A percentile compares a stretch with the other conserved stretches of the same genome.
Evolutionary conservation across 2,888 invertebrate species (phyloP).

Genomic region (Hyppa rectilinea): DNA sequence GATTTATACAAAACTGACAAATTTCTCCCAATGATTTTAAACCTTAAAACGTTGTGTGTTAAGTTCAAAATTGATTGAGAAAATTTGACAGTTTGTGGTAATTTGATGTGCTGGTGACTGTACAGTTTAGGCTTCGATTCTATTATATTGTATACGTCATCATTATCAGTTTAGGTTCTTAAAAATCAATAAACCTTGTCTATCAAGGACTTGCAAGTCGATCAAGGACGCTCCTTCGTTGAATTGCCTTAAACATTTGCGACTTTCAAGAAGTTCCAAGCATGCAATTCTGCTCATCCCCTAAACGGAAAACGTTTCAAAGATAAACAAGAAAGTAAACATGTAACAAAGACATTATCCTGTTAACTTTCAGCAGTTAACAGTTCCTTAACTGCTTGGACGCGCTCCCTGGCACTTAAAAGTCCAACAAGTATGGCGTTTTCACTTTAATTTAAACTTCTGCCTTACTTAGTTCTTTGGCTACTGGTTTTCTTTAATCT

Average conservation of each 20-base stretch:
- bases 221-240: not conserved
- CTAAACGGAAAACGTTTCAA: not conserved
- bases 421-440: conserved; percentile 20
- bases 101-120: no score
- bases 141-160: no score
- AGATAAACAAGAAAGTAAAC: conserved; percentile 21
- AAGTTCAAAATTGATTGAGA: no score
- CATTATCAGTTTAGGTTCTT: no score
- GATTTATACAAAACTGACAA: no score
- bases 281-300: not conserved
- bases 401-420: conserved; percentile 22
- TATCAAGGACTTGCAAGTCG: no score
- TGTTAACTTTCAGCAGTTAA: conserved; percentile 38
- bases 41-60: no score
- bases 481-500: not conserved
- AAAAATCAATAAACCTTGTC: no score
- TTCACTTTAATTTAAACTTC: conserved; percentile 30
- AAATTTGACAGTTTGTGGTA: no score
- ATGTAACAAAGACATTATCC: conserved; percentile 34
- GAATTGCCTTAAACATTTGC: not conserved
- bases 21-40: no score
- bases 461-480: not conserved
- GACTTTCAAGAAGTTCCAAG: not conserved
- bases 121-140: no score
- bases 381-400: conserved; percentile 25